Conservation (phyloP, 2,888 invertebrate genomes). For the Exephanes ischioxanthus region DNA sequence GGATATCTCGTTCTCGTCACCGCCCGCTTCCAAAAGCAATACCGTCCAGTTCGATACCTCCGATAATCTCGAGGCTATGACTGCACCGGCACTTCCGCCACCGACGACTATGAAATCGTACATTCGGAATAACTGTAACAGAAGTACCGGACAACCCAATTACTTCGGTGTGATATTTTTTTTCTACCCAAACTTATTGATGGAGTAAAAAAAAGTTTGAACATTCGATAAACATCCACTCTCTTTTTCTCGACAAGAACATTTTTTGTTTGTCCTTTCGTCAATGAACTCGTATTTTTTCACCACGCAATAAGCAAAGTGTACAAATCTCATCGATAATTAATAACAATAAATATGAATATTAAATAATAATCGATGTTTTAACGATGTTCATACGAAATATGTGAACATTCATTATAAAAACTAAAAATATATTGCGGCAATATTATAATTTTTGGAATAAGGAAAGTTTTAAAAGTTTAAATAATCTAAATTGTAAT, state of each 20-base stretch:
- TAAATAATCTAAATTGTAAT: too few species aligned
- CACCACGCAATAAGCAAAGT: too few species aligned
- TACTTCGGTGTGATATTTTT: neutral
- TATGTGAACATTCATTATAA: neutral
- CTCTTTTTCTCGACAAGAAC: neutral
- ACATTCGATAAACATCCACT: neutral
- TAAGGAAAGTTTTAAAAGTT: too few species aligned
- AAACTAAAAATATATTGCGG: neutral
- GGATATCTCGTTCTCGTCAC: conserved; percentile 95
- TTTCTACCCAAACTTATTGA: neutral
- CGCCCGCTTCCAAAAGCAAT: conserved; percentile 93
- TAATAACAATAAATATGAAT: neutral
- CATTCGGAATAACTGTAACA: conserved; percentile 89
- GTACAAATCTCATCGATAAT: neutral
- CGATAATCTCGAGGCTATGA: conserved; percentile 93
- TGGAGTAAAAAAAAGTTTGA: neutral
- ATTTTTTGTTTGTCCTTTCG: neutral
- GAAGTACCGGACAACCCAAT: conserved; percentile 3
- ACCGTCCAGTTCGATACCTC: conserved; percentile 94
- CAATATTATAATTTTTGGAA: neutral
- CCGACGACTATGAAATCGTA: conserved; percentile 96
- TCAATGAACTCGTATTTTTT: too few species aligned
- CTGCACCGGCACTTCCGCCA: conserved; percentile 95
- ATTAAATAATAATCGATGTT: neutral
- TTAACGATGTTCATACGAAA: neutral